Evolutionary conservation across 1,140 invertebrate species (phyloP).

Genomic region (Teleopsis dalmanni): DNA sequence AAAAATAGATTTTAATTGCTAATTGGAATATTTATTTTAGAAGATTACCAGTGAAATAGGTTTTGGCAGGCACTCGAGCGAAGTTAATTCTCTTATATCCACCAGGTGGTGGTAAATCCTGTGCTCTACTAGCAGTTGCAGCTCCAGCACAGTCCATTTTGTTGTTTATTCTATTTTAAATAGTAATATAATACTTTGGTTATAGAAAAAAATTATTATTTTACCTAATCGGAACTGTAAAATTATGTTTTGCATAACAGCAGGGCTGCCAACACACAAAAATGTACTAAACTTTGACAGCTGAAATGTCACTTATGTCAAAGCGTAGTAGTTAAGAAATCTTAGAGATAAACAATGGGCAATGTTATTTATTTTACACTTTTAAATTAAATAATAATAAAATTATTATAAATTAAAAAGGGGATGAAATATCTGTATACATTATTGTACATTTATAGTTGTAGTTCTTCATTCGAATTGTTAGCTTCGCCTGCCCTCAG

Average conservation of each 20-base stretch:
- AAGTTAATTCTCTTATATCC: slow-evolving; percentile 71
- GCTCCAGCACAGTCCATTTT: slow-evolving; percentile 24
- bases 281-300: not conserved
- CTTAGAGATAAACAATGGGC: no score
- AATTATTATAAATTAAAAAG: no score
- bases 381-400: no score
- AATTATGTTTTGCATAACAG: slow-evolving; percentile 15
- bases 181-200: not conserved
- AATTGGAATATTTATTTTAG: not conserved
- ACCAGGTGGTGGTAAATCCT: slow-evolving; percentile 80
- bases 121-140: slow-evolving; percentile 42
- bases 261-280: slow-evolving; percentile 7
- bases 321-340: no score
- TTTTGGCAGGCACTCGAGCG: slow-evolving; percentile 61
- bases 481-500: no score
- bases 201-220: not conserved
- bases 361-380: no score
- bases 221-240: not conserved
- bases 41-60: slow-evolving; percentile 58
- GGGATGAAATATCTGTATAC: no score
- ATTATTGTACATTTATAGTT: no score
- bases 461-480: no score
- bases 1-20: slow-evolving; percentile 3
- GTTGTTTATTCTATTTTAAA: not conserved
- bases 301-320: not conserved